phyloP scores from a whole-genome alignment of 2,888 invertebrate species.

The Standfussiana lucernea region DNA sequence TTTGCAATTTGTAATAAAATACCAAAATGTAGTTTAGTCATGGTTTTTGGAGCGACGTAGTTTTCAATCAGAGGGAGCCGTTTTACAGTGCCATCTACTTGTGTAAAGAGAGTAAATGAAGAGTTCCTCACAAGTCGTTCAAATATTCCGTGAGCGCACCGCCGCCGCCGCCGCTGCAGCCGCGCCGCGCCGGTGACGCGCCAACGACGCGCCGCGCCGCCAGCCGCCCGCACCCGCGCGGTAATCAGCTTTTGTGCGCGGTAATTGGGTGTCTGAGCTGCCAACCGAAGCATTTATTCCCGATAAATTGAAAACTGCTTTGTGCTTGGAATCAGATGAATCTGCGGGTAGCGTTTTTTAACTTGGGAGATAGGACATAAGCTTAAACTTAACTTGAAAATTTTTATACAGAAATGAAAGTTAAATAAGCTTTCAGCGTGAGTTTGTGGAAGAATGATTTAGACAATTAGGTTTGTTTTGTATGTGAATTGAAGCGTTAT shows the following conservation, averaged over 20 bases:
- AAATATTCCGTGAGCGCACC: constrained; percentile 83
- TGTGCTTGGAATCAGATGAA: constrained; percentile 86
- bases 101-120: constrained; percentile 84
- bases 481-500: background rate
- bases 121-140: constrained; percentile 85
- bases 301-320: constrained; percentile 90
- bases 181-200: constrained; percentile 64
- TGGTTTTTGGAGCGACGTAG: constrained; percentile 63
- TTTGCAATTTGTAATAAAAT: constrained; percentile 2
- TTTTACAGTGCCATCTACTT: constrained; percentile 75
- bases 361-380: constrained; percentile 51
- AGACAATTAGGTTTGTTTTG: background rate
- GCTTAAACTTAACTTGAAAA: constrained; percentile 16
- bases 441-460: background rate
- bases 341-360: constrained; percentile 81
- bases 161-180: constrained; percentile 69
- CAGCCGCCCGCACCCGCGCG: constrained; percentile 82
- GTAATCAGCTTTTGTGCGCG: constrained; percentile 90
- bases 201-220: constrained; percentile 63
- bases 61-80: constrained; percentile 80
- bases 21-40: background rate
- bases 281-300: constrained; percentile 90
- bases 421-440: background rate
- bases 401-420: constrained; percentile 4
- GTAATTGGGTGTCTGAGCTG: constrained; percentile 91